Percentiles rank a stretch among this genome's conserved stretches.
Conservation (phyloP, 2,113 vertebrate genomes). For the Nesogale talazaci region DNA sequence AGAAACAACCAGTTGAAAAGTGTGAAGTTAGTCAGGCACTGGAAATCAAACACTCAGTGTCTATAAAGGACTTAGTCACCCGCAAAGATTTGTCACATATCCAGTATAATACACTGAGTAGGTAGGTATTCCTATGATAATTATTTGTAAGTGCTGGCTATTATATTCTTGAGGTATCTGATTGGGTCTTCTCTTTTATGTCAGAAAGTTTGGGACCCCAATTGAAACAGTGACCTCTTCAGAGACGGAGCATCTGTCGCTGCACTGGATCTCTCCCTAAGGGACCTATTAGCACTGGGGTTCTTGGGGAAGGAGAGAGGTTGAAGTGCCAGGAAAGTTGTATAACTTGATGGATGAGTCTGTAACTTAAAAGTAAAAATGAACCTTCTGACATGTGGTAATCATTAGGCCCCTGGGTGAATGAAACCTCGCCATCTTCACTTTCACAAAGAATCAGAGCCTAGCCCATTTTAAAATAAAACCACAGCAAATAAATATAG, state of each 20-base stretch:
- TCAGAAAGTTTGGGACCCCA: background rate
- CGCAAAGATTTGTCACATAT: background rate
- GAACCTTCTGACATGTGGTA: constrained; percentile 56
- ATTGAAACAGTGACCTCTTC: background rate
- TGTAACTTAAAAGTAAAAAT: constrained; percentile 58
- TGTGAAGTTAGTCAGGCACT: background rate
- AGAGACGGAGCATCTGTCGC: background rate
- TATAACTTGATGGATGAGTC: constrained; percentile 54
- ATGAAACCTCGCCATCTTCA: constrained; percentile 59
- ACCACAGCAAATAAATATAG: constrained; percentile 54
- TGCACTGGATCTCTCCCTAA: background rate
- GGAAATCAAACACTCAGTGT: background rate
- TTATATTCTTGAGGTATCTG: background rate
- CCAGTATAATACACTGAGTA: background rate
- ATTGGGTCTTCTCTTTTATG: background rate
- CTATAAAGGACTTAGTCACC: background rate
- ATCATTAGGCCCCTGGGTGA: constrained; percentile 60
- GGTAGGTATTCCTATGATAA: background rate
- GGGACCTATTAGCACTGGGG: background rate
- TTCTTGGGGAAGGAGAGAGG: background rate
- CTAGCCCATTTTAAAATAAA: constrained; percentile 42
- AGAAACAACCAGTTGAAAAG: background rate
- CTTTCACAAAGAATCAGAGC: constrained; percentile 41
- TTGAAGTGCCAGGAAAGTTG: background rate
- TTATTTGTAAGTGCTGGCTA: background rate